Evolutionary conservation across 2,888 invertebrate species (phyloP).

Genomic region (Acholoe squamosa): DNA sequence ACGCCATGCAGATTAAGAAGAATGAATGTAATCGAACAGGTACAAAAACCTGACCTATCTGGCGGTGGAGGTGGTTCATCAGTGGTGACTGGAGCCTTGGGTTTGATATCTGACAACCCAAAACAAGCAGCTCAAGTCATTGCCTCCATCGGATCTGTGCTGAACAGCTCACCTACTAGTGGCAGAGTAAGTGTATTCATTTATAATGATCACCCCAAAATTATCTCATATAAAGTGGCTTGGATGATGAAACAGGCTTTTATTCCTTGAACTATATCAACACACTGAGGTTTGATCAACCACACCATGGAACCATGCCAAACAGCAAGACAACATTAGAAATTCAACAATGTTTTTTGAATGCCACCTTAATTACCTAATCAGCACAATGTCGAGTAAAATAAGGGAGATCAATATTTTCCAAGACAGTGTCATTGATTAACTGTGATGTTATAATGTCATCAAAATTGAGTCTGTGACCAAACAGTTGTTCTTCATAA

Average conservation of each 20-base stretch:
- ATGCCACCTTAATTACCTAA: no score
- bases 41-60: neutral
- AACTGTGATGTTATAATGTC: no score
- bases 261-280: neutral
- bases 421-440: no score
- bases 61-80: neutral
- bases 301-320: neutral
- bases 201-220: neutral
- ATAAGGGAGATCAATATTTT: no score
- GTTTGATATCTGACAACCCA: slow-evolving; percentile 12
- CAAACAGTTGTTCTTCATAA: no score
- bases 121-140: slow-evolving; percentile 35
- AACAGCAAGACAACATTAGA: neutral
- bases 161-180: neutral
- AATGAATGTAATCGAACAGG: no score
- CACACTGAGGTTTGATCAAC: neutral
- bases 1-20: no score
- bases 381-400: no score
- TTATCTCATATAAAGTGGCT: neutral
- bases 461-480: no score
- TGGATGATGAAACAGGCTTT: neutral
- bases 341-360: neutral
- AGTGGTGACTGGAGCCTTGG: slow-evolving; percentile 15
- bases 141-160: slow-evolving; percentile 9
- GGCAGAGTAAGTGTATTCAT: no score